Conservation (phyloP, 2,888 invertebrate genomes). For the Drosophila kuntzei region DNA sequence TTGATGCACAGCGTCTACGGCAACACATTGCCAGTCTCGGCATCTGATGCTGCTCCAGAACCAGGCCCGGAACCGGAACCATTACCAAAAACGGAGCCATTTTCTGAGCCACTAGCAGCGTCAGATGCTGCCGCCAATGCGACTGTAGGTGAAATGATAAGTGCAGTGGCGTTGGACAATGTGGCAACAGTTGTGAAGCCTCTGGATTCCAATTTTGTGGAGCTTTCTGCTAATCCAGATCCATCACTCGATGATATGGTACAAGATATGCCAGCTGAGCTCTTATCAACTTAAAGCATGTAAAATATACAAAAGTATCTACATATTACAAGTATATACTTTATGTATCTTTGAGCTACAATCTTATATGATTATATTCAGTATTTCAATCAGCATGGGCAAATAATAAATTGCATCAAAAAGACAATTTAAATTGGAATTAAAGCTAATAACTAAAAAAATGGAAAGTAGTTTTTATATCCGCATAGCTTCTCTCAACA, state of each 20-base stretch:
- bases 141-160: neutral
- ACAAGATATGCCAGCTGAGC: slow-evolving; percentile 8
- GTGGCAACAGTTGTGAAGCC: neutral
- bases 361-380: neutral
- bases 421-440: neutral
- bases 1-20: slow-evolving; percentile 53
- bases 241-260: slow-evolving; percentile 11
- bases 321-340: neutral
- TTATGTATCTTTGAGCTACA: neutral
- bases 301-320: neutral
- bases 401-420: slow-evolving; percentile 17
- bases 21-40: slow-evolving; percentile 24
- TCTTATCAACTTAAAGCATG: no score
- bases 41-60: slow-evolving; percentile 14
- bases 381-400: slow-evolving; percentile 11
- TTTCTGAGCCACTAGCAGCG: neutral
- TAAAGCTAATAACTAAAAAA: neutral
- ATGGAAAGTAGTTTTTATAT: neutral
- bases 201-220: neutral
- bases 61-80: slow-evolving; percentile 22
- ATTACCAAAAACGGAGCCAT: slow-evolving; percentile 23
- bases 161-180: neutral
- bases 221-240: neutral
- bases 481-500: neutral
- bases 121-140: neutral